Base-by-base conservation (phyloP, 30 jellyfish, hydroid and myxozoan species). In the Cassiopea xamachana region DNA sequence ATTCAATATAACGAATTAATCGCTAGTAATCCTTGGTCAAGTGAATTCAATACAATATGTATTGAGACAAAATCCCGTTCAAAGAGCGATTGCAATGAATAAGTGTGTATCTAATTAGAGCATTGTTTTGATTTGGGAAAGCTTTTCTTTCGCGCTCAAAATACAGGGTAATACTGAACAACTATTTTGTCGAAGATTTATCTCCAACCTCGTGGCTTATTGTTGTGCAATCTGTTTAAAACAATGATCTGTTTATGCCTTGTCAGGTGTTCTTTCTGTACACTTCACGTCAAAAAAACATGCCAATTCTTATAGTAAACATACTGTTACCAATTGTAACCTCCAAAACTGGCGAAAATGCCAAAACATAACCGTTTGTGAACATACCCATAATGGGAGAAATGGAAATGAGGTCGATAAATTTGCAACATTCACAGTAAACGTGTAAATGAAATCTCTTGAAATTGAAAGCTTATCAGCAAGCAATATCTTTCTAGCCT, bases 191-290 rank as follows among this genome's bases (percentile, higher is more conserved):
- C 82, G 73, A 39, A 67, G 83, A 46, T 69, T 84, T 84, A 71
- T 84, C 39, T 19, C 46, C 48, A 10, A 79, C 84, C 92, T 84
- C 92, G 92, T 84, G 92, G 92, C 18, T 68, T 64, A 2, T 84
- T 69, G 92, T 84, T 27, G 4, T 46, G 55, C 70, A 58, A 68
- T 9, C 46, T 61, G 64, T 2, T 15, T 18, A 51, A 18, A 51
- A 71, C 50, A 72, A 71, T 81, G 15, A 70, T 70, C 85, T 84
- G 85, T 84, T 84, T 84, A 84, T 68, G 10, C 64, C 7, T 45
- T 5, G 45, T 43, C 73, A 80, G 92, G 92, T 84, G 92, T 48
- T 49, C 61, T 58, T 55, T 16, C 27, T 71, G 55, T 6, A 19
- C 55, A 9, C 7, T 18, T 71, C 80, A 71, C 39, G 58, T 14